Evolutionary conservation across 2,113 vertebrate genomes (phyloP).

Genomic region (Malurus elegans): DNA sequence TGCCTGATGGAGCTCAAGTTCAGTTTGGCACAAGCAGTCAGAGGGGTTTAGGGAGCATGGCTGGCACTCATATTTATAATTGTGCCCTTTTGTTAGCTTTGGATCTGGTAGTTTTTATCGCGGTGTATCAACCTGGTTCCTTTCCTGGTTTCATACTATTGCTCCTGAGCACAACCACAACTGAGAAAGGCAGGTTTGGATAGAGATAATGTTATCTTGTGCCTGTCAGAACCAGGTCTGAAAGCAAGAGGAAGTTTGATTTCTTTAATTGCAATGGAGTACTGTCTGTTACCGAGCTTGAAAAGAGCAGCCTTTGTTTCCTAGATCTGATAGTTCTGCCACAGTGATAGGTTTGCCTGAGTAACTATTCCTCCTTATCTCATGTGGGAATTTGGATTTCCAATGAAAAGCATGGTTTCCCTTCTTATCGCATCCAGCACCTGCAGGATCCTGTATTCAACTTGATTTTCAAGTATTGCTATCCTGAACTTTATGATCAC

Average conservation of each 20-base stretch:
- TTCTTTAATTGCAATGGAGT: neutral
- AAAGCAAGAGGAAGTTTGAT: neutral
- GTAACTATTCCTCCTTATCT: neutral
- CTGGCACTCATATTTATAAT: neutral
- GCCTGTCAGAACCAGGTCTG: neutral
- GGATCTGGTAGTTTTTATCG: neutral
- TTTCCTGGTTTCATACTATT: neutral
- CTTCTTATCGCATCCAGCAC: neutral
- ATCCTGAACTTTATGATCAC: neutral
- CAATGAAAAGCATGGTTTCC: neutral
- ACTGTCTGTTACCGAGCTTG: neutral
- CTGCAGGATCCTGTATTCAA: neutral
- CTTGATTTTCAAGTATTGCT: neutral
- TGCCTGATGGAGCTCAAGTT: neutral
- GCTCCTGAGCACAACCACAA: neutral
- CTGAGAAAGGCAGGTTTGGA: neutral
- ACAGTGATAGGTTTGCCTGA: neutral
- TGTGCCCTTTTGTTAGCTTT: neutral
- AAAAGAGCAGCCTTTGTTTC: neutral
- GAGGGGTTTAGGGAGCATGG: neutral
- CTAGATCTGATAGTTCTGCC: neutral
- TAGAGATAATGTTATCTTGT: neutral
- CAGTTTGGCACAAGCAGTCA: neutral
- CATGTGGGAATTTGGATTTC: neutral
- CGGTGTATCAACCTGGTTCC: neutral